Percentiles rank a stretch among this genome's conserved stretches.
Evolutionary conservation across 2,113 vertebrate genomes (phyloP).

Genomic region (Carassius carassius): DNA sequence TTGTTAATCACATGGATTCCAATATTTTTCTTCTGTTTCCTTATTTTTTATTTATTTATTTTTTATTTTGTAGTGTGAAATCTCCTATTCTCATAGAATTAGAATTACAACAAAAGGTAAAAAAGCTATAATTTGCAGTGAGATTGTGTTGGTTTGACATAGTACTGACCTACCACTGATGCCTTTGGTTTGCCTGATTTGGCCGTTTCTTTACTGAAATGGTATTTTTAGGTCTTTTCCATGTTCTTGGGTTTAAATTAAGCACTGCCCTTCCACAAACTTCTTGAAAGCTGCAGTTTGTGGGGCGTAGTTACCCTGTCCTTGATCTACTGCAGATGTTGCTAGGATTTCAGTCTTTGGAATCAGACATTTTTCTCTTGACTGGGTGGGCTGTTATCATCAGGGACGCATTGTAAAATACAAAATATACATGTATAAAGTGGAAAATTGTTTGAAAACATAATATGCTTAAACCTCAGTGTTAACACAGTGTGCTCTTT

Average conservation of each 20-base stretch:
- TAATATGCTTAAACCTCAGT: slow-evolving; percentile 6
- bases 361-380: slow-evolving; percentile 41
- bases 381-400: slow-evolving; percentile 51
- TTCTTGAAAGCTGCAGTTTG: slow-evolving; percentile 56
- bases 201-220: slow-evolving; percentile 50
- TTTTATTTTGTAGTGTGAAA: neutral
- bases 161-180: neutral
- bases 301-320: slow-evolving; percentile 46
- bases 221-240: slow-evolving; percentile 58
- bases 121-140: neutral
- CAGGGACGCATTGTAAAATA: slow-evolving; percentile 5
- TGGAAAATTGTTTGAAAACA: neutral
- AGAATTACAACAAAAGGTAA: no score
- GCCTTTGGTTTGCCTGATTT: slow-evolving; percentile 60
- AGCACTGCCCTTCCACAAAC: slow-evolving; percentile 52
- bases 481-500: slow-evolving; percentile 50
- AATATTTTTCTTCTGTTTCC: neutral
- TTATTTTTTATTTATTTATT: neutral
- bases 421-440: slow-evolving; percentile 29
- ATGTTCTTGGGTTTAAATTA: slow-evolving; percentile 54
- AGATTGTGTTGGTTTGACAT: neutral
- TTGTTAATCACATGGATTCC: neutral
- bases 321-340: slow-evolving; percentile 66
- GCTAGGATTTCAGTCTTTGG: slow-evolving; percentile 57
- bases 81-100: neutral